Evolutionary conservation across 2,797 vertebrate genomes (phyloP).

Genomic region (Zalophus californianus): DNA sequence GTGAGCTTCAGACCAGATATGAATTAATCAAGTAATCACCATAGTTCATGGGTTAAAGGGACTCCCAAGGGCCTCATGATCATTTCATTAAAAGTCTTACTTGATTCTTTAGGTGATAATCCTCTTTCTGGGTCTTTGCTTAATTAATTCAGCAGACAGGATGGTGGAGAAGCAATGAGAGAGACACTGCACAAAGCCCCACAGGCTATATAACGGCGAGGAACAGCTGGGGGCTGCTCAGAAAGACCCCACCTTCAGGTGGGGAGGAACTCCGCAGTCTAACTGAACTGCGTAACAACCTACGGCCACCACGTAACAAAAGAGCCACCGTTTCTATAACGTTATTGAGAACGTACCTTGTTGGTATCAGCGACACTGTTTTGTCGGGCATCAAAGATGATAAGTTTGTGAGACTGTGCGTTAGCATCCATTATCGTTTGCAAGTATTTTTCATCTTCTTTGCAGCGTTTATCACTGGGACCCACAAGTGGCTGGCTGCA

Average conservation of each 20-base stretch:
- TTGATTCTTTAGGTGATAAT: not conserved
- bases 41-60: not conserved
- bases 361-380: conserved; percentile 95
- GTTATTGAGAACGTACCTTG: conserved; percentile 89
- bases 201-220: not conserved
- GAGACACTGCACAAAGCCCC: not conserved
- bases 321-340: not conserved
- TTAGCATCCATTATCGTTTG: conserved; percentile 99
- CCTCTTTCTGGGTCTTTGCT: not conserved
- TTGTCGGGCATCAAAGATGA: conserved; percentile 96
- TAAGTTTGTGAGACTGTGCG: conserved; percentile 97
- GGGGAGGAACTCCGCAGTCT: not conserved
- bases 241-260: not conserved
- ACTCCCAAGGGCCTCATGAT: not conserved
- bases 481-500: conserved; percentile 97
- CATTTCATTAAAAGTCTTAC: conserved; percentile 19
- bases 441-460: conserved; percentile 96
- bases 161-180: not conserved
- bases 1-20: not conserved
- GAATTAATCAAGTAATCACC: not conserved
- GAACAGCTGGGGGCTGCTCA: not conserved
- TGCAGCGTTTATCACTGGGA: conserved; percentile 95
- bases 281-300: not conserved
- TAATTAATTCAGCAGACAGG: not conserved
- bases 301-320: not conserved